Base-by-base conservation (phyloP, 2,113 vertebrate genomes). In the Syngnathoides biaculeatus region DNA sequence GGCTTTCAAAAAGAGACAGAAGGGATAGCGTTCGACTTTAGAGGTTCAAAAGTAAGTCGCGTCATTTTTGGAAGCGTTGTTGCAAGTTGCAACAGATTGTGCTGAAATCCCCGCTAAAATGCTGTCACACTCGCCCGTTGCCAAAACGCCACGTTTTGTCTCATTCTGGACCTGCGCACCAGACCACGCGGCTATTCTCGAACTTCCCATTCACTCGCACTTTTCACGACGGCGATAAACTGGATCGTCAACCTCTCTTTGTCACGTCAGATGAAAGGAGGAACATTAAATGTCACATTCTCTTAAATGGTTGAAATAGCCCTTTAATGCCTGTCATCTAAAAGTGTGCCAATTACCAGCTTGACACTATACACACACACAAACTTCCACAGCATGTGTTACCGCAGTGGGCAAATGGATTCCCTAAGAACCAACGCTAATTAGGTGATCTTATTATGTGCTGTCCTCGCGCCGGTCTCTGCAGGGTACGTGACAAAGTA, bases 371-470 rank as follows among this genome's bases (percentile, higher is more conserved):
- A 59, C 59, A 55, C 56, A 50, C 39, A 62, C 47, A 62, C 35
- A 60, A 47, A 62, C 2, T 53, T 45, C 67, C 72, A 22, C 79
- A 82, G 82, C 75, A 78, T 79, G 78, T 73, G 68, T 76, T 74
- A 70, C 68, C 68, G 70, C 81, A 79, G 85, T 87, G 76, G 80
- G 75, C 56, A 79, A 85, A 84, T 86, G 52, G 77, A 89, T 84
- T 88, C 86, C 88, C 88, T 71, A 65, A 85, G 90, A 88, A 81
- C 68, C 84, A 64, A 66, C 74, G 71, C 86, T 89, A 87, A 91
- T 91, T 91, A 89, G 74, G 64, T 66, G 75, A 65, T 65, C 71
- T 84, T 82, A 90, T 89, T 84, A 89, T 73, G 78, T 87, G 67
- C 69, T 78, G 74, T 82, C 78, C 68, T 27, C 74, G 77, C 79